Base-by-base conservation (phyloP, 1,140 invertebrate genomes). In the Medauroidea extradentata region DNA sequence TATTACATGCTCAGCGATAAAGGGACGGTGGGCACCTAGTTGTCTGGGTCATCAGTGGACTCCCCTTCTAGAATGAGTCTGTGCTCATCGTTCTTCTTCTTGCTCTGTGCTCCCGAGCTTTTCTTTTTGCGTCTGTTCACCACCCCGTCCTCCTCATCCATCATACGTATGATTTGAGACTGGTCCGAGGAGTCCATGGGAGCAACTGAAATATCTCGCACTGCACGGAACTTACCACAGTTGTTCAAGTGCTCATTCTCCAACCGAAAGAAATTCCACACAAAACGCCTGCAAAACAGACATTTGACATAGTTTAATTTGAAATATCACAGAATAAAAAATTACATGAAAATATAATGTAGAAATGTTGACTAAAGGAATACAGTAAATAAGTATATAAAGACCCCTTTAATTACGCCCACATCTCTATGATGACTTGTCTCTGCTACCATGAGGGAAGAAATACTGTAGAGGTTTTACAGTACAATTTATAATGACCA, bases 161-260 rank as follows among this genome's bases (percentile, higher is more conserved):
- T 98, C 92, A 97, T 96, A 9, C 90, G 83, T 14, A 96, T 76
- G 57, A 98, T 92, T 66, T 91, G 83, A 1, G 84, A 86, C 74
- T 96, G 93, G 80, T 97, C 93, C 3, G 90, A 94, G 53, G 91
- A 90, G 75, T 97, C 93, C 19, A 99, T 85, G 0, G 97, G 97
- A 9, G 94, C 95, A 21, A 99, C 94, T 0, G 94, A 98, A 60
- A 99, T 99, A 74, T 99, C 97, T 19, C 98, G 77, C 0, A 99
- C 97, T 3, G 97, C 97, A 71, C 97, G 81, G 79, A 99, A 99
- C 80, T 99, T 95, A 77, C 97, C 97, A 79, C 96, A 99, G 79
- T 99, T 99, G 78, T 99, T 99, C 5, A 99, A 79, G 83, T 99
- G 98, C 71, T 99, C 98, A 78, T 99, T 99, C 78, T 99, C 98